These are phyloP conservation scores for Huso huso DNA, from an alignment of 2,797 vertebrate species.

Conservation along the genomic window DNA sequence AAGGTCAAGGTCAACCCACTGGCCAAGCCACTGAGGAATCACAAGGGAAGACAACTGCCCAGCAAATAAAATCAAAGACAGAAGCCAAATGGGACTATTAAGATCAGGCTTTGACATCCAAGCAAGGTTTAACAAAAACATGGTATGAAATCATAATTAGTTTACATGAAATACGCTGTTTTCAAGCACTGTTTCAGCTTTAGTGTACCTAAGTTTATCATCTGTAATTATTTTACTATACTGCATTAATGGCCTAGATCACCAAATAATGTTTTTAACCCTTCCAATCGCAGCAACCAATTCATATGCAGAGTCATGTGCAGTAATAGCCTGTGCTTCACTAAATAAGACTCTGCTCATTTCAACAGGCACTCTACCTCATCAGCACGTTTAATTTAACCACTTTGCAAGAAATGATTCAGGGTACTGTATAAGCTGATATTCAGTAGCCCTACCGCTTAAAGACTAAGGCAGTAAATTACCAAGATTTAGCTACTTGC, in stretches of 20 bases:
- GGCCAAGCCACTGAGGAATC: too few species aligned
- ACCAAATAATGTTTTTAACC: background rate
- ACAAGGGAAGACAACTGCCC: too few species aligned
- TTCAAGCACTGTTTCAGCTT: too few species aligned
- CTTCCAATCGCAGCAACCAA: background rate
- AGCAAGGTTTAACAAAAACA: background rate
- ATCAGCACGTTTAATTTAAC: constrained; percentile 8
- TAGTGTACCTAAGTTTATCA: too few species aligned
- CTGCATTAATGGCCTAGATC: background rate
- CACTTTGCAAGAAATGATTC: constrained; percentile 5
- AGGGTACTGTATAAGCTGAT: background rate
- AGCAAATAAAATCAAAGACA: too few species aligned
- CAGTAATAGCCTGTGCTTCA: background rate
- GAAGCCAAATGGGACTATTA: too few species aligned
- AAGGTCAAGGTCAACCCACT: too few species aligned
- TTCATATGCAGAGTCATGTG: background rate
- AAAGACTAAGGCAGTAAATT: constrained; percentile 12
- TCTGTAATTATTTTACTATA: too few species aligned
- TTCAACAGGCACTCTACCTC: background rate
- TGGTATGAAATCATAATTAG: background rate
- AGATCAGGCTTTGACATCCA: too few species aligned
- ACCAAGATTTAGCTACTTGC: constrained; percentile 6
- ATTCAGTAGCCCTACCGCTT: constrained; percentile 11
- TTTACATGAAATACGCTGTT: background rate
- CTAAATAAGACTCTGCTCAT: background rate